Base-by-base conservation (phyloP, 2,113 vertebrate genomes). In the Ondatra zibethicus region DNA sequence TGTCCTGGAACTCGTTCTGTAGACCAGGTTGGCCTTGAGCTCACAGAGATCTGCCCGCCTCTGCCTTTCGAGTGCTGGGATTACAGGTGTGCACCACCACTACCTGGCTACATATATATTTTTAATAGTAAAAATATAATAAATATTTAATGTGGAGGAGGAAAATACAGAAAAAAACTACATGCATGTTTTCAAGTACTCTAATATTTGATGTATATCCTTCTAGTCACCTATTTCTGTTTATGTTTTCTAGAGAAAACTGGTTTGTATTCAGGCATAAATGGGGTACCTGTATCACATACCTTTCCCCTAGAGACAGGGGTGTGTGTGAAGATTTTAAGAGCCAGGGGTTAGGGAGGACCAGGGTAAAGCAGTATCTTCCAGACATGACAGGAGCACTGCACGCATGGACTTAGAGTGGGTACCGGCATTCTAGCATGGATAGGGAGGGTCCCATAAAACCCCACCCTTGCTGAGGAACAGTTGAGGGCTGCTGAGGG, bases 111-210 rank as follows among this genome's bases (percentile, higher is more conserved):
- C 5, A 84, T 66, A 10, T 42, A 66, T 66, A 86, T 23, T 33
- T 85, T 82, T 68, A 93, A 92, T 75, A n/a, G 7, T 61, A 36
- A 91, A 52, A 93, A 68, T 94, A 80, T 89, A 82, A 66, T 90
- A 85, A 95, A 33, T 78, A 17, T 80, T 76, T 52, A 72, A 50
- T 84, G 17, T 11, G 65, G 29, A 95, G 76, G 33, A 96, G 58
- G 58, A 73, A 91, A 93, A 88, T 92, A 94, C 63, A 93, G 72
- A 72, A 82, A 94, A 96, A 73, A 92, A 77, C 33, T 72, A 4
- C 21, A 23, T 90, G 52, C 58, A 90, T 94, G 7, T 92, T 31
- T 19, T 80, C 42, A 97, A 29, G 81, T 47, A 85, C 36, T 82
- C 75, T 70, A 94, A 77, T 76, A 86, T 86, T 90, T 95, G 29